A percentile compares a stretch with the other conserved stretches of the same genome.
phyloP scores from a whole-genome alignment of 2,113 vertebrate species.

The Dasyurus viverrinus region DNA sequence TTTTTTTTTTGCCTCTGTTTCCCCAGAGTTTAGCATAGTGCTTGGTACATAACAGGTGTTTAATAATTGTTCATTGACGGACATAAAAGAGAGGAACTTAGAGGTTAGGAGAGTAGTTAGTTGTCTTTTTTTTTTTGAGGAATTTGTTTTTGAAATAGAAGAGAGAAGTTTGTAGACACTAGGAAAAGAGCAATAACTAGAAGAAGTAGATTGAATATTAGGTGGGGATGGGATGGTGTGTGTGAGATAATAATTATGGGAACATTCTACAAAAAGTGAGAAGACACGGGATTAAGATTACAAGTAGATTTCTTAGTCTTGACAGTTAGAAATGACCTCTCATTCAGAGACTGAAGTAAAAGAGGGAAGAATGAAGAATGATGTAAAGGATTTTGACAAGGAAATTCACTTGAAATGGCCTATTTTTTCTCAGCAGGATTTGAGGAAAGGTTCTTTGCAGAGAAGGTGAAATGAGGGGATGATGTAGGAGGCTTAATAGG shows the following conservation, averaged over 20 bases:
- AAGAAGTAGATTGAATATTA: too few relatives aligned
- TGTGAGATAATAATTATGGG: background rate
- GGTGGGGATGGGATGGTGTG: too few relatives aligned
- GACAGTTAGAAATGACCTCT: background rate
- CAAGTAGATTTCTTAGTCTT: background rate
- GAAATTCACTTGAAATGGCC: background rate
- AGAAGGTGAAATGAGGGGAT: background rate
- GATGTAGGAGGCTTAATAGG: background rate
- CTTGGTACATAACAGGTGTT: background rate
- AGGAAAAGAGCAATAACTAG: too few relatives aligned
- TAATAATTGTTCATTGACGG: background rate
- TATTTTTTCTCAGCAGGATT: background rate
- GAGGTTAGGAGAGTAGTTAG: background rate
- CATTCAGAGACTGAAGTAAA: background rate
- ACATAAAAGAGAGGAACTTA: background rate
- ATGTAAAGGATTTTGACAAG: background rate
- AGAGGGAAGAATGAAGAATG: background rate
- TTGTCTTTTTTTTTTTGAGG: background rate
- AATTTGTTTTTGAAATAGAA: background rate
- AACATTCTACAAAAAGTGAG: background rate
- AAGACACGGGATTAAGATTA: background rate
- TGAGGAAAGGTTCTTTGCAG: background rate
- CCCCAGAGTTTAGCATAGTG: background rate
- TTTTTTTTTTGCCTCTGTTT: too few relatives aligned
- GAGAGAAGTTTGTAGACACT: background rate